Conservation (phyloP, 2,797 vertebrate species). For the Pogoniulus pusillus region DNA sequence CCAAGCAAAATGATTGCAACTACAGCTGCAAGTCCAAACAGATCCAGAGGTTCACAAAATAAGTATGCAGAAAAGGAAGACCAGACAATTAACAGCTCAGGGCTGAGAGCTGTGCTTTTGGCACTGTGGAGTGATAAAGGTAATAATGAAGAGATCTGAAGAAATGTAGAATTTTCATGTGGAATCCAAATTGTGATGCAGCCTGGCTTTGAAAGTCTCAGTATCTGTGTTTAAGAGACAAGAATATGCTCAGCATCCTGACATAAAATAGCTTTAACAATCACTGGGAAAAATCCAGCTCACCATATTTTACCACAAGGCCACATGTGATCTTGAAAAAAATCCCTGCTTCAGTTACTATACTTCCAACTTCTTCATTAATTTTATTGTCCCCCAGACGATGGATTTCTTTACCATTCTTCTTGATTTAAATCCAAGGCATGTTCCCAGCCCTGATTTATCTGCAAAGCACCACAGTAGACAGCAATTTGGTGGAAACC, state of each 20-base stretch:
- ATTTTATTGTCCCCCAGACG: not conserved
- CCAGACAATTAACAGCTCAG: not conserved
- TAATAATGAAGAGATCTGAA: not conserved
- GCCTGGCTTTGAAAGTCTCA: not conserved
- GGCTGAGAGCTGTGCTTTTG: not conserved
- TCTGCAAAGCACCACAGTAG: not conserved
- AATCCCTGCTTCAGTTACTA: not conserved
- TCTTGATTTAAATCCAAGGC: conserved; percentile 11
- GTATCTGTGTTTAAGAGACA: not conserved
- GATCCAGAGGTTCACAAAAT: not conserved
- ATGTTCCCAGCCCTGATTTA: not conserved
- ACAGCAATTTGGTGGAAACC: not conserved
- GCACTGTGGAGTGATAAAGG: not conserved
- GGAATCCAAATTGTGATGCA: not conserved
- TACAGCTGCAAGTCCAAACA: not conserved
- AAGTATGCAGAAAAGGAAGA: not conserved
- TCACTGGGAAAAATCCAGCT: not conserved
- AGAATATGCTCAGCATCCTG: not conserved
- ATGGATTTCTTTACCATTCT: not conserved
- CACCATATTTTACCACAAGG: not conserved
- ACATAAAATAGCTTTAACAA: not conserved
- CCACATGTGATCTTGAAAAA: not conserved
- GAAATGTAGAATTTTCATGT: not conserved
- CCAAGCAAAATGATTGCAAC: not conserved
- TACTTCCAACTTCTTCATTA: not conserved